These are phyloP conservation scores for Anadara kagoshimensis DNA, from an alignment of 1,140 invertebrate genomes.

Conservation along the genomic window DNA sequence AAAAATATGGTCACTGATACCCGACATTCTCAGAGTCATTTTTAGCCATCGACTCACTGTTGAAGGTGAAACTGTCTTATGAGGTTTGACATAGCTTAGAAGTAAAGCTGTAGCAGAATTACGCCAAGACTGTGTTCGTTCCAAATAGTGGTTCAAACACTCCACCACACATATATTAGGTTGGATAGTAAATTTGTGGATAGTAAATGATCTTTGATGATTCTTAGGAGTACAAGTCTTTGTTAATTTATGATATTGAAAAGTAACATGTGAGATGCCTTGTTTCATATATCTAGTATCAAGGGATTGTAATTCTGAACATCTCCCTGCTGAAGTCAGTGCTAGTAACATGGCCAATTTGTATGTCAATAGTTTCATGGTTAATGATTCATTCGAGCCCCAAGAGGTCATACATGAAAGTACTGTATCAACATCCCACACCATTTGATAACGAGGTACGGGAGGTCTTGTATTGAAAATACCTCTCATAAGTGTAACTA, in stretches of 20 bases:
- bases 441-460: too few relatives aligned
- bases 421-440: neutral
- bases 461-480: too few relatives aligned
- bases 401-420: neutral
- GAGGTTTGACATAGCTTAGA: constrained; percentile 17
- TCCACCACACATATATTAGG: neutral
- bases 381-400: neutral
- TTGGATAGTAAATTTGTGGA: constrained; percentile 7
- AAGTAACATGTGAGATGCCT: neutral
- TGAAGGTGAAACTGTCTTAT: constrained; percentile 6
- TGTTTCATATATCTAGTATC: constrained; percentile 9
- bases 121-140: neutral
- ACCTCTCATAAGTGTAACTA: too few relatives aligned
- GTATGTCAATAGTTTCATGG: neutral
- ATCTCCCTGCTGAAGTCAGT: neutral
- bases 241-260: constrained; percentile 8
- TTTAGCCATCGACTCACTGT: constrained; percentile 13
- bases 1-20: constrained; percentile 2
- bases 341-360: constrained; percentile 4
- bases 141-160: constrained; percentile 10
- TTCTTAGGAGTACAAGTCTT: constrained; percentile 9
- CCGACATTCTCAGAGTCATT: constrained; percentile 4
- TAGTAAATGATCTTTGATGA: neutral
- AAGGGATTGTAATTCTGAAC: neutral
- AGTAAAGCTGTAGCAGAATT: neutral